Evolutionary conservation across 2,888 invertebrate species (phyloP).

Genomic region (Polymixis flavicincta): DNA sequence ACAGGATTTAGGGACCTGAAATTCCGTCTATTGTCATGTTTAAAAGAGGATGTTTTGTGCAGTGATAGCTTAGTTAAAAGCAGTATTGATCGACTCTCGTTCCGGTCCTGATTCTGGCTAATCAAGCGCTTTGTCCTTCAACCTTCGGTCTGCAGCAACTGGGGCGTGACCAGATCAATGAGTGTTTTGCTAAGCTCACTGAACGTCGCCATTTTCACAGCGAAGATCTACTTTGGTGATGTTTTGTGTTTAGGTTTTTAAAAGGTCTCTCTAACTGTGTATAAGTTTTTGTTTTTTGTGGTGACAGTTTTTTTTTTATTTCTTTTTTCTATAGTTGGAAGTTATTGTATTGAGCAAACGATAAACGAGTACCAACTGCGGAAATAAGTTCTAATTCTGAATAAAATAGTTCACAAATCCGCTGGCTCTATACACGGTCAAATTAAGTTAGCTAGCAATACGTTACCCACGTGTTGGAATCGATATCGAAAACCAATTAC

Average conservation of each 20-base stretch:
- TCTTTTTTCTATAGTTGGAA: not conserved
- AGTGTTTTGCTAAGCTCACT: conserved; percentile 36
- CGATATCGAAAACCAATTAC: no score
- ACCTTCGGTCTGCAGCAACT: conserved; percentile 68
- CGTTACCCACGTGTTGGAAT: no score
- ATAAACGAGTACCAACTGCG: not conserved
- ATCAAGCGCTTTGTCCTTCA: conserved; percentile 65
- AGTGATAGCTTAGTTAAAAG: conserved; percentile 43
- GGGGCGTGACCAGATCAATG: conserved; percentile 66
- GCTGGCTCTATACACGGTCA: not conserved
- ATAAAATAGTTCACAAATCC: not conserved
- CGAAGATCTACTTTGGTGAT: not conserved
- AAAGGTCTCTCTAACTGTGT: not conserved
- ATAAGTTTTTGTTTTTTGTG: not conserved
- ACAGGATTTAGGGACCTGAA: conserved; percentile 19
- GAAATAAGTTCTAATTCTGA: no score
- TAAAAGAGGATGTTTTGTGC: conserved; percentile 14
- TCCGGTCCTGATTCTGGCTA: conserved; percentile 70
- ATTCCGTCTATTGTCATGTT: conserved; percentile 6
- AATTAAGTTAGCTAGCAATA: no score
- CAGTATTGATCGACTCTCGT: conserved; percentile 61
- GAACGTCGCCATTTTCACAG: conserved; percentile 37
- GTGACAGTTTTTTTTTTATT: not conserved
- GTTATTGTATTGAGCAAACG: not conserved
- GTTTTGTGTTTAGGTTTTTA: not conserved